A percentile compares a stretch with the other conserved stretches of the same genome.
These are phyloP conservation scores for Zaprionus ornatus DNA, from an alignment of 1,140 invertebrate species.

Conservation along the genomic window DNA sequence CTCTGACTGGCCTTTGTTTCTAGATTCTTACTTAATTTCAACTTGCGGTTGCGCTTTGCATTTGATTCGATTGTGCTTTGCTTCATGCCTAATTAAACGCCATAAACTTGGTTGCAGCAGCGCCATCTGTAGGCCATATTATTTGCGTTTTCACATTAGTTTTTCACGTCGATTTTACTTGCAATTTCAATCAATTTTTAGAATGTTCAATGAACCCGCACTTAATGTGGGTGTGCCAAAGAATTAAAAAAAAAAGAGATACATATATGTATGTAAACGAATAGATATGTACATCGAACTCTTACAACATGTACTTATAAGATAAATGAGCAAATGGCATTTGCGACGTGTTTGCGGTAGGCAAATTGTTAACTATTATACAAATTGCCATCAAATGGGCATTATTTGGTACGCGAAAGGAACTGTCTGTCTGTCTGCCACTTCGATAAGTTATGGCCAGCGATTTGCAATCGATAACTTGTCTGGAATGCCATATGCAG, in stretches of 20 bases:
- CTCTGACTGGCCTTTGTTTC: slow-evolving; percentile 36
- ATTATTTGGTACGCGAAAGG: slow-evolving; percentile 21
- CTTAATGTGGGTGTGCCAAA: slow-evolving; percentile 35
- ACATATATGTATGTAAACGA: background rate
- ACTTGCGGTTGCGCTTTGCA: slow-evolving; percentile 61
- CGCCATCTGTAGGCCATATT: slow-evolving; percentile 44
- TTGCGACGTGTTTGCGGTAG: slow-evolving; percentile 39
- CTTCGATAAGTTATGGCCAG: background rate
- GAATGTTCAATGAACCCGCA: slow-evolving; percentile 36
- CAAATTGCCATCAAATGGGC: slow-evolving; percentile 41
- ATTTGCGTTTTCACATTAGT: slow-evolving; percentile 50
- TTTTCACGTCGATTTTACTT: slow-evolving; percentile 10
- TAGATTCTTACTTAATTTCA: slow-evolving; percentile 61
- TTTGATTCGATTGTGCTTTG: slow-evolving; percentile 51
- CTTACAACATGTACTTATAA: slow-evolving; percentile 34
- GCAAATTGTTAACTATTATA: slow-evolving; percentile 39
- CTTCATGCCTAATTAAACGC: slow-evolving; percentile 72
- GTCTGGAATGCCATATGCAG: slow-evolving; percentile 3
- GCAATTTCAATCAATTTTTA: slow-evolving; percentile 20
- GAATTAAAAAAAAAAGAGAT: background rate
- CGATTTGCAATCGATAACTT: slow-evolving; percentile 19
- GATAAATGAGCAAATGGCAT: slow-evolving; percentile 40
- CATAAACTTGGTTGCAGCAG: slow-evolving; percentile 32
- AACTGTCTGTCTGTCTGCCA: slow-evolving; percentile 14
- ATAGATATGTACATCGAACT: slow-evolving; percentile 4